These are phyloP conservation scores for Bovichtus diacanthus DNA, from an alignment of 2,797 vertebrate species.

Conservation along the genomic window DNA sequence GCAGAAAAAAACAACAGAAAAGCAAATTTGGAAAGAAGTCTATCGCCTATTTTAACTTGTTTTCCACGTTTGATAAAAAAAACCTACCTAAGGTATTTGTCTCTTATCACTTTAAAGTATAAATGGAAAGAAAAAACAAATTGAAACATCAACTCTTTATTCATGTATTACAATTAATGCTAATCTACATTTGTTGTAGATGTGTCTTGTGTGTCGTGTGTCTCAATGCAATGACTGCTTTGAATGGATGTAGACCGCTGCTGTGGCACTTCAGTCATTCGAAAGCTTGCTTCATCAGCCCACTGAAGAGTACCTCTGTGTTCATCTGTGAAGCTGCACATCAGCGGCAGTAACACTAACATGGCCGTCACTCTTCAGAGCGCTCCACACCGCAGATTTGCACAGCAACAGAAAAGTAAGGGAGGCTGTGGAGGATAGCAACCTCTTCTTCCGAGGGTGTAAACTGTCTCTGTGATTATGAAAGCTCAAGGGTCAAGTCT, in stretches of 20 bases:
- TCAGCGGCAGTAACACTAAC: not conserved
- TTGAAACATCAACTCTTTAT: no score
- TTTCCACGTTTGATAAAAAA: no score
- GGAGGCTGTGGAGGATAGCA: not conserved
- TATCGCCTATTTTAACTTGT: no score
- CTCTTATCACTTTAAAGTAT: not conserved
- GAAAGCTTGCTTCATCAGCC: not conserved
- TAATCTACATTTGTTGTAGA: not conserved
- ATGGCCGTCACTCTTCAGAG: constrained; percentile 7
- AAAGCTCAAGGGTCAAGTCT: not conserved
- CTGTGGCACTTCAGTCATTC: not conserved
- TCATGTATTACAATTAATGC: not conserved
- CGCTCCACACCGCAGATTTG: not conserved
- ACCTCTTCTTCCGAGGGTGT: not conserved
- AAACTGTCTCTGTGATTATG: not conserved
- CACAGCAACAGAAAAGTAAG: not conserved
- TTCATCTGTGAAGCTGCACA: constrained; percentile 11
- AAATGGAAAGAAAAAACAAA: not conserved
- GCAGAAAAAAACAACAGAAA: no score
- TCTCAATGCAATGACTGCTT: not conserved
- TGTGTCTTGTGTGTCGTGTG: not conserved
- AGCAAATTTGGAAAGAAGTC: no score
- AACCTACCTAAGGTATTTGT: not conserved
- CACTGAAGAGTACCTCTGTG: constrained; percentile 2
- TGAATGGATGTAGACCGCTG: not conserved